A percentile compares a stretch with the other conserved stretches of the same genome.
Evolutionary conservation across 2,797 vertebrate species (phyloP).

Genomic region (Valencia hispanica): DNA sequence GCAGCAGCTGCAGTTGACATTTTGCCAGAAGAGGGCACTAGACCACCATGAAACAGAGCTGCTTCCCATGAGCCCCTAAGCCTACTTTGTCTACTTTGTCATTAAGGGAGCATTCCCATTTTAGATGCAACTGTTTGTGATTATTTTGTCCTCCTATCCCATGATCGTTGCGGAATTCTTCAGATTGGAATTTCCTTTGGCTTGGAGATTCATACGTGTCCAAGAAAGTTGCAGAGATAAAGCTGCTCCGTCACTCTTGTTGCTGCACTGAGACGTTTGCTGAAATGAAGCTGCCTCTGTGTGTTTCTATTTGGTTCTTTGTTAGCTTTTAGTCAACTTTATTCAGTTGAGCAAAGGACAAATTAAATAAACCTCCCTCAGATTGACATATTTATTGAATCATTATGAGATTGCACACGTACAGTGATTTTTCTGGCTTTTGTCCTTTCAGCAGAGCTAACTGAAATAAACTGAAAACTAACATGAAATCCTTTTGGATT

Average conservation of each 20-base stretch:
- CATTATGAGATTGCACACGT: not conserved
- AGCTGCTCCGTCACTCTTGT: slow-evolving; percentile 53
- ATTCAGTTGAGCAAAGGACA: not conserved
- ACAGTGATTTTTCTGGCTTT: not conserved
- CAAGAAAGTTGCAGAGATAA: slow-evolving; percentile 45
- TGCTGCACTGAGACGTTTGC: slow-evolving; percentile 46
- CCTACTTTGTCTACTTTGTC: slow-evolving; percentile 66
- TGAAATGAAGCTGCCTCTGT: slow-evolving; percentile 26
- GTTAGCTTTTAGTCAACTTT: slow-evolving; percentile 11
- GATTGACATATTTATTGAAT: too few species aligned
- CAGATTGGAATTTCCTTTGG: slow-evolving; percentile 63
- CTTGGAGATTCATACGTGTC: slow-evolving; percentile 48
- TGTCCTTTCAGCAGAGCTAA: slow-evolving; percentile 1
- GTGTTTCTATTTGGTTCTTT: not conserved
- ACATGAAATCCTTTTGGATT: slow-evolving; percentile 56
- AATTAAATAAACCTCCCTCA: not conserved
- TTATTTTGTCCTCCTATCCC: slow-evolving; percentile 46
- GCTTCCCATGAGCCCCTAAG: not conserved
- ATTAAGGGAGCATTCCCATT: slow-evolving; percentile 45
- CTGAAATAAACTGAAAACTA: slow-evolving; percentile 10
- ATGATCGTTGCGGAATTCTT: slow-evolving; percentile 42
- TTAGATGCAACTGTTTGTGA: slow-evolving; percentile 53
- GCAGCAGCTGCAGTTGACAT: not conserved
- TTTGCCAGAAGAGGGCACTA: slow-evolving; percentile 62
- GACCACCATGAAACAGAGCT: slow-evolving; percentile 28